A percentile compares a stretch with the other conserved stretches of the same genome.
Evolutionary conservation across 2,797 vertebrate genomes (phyloP).

Genomic region (Mionectes olivaceus): DNA sequence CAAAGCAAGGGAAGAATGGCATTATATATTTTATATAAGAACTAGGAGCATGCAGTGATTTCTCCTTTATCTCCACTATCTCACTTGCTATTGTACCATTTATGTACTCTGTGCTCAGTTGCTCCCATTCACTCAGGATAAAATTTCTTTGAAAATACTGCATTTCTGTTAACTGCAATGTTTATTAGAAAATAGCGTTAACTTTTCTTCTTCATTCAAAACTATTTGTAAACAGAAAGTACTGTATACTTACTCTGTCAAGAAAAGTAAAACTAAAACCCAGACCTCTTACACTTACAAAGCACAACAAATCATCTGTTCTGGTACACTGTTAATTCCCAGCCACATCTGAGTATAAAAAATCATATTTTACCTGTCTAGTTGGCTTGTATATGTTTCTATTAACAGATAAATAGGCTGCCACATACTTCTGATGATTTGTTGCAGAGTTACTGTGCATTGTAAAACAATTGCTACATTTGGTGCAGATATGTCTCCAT

Average conservation of each 20-base stretch:
- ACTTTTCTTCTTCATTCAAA: not conserved
- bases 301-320: not conserved
- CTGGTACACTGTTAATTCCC: not conserved
- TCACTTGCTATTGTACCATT: not conserved
- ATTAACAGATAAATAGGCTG: not conserved
- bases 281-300: not conserved
- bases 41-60: not conserved
- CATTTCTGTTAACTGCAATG: not conserved
- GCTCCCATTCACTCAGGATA: not conserved
- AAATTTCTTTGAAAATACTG: not conserved
- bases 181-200: not conserved
- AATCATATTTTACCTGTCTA: not conserved
- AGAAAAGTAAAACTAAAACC: not conserved
- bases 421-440: not conserved
- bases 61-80: not conserved
- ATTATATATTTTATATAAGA: not conserved
- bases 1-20: not conserved
- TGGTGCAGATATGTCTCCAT: not conserved
- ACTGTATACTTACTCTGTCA: not conserved
- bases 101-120: fast-evolving
- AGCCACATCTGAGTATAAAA: not conserved
- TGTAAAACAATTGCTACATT: not conserved
- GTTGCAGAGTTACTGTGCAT: not conserved
- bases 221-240: not conserved
- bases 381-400: not conserved